Conservation (phyloP, 2,888 invertebrate species). For the Sphinx pinastri region DNA sequence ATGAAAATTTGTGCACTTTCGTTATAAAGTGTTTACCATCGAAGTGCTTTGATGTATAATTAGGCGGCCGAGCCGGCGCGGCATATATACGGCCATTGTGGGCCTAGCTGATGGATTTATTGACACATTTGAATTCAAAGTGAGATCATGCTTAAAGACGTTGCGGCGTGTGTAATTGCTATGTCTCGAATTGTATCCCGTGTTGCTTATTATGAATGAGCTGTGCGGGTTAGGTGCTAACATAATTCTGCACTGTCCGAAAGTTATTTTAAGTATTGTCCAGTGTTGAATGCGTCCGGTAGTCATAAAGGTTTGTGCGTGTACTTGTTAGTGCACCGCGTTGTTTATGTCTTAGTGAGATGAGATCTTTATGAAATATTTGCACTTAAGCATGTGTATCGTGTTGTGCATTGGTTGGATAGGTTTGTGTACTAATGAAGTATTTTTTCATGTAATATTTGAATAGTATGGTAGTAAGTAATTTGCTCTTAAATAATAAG, state of each 20-base stretch:
- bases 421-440: not conserved
- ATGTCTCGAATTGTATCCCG: constrained; percentile 17
- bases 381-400: not conserved
- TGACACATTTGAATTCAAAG: constrained; percentile 34
- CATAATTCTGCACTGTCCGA: constrained; percentile 21
- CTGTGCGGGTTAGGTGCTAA: constrained; percentile 8
- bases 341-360: constrained; percentile 9
- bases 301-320: constrained; percentile 8
- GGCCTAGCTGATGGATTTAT: constrained; percentile 71
- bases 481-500: not conserved
- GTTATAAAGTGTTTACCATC: constrained; percentile 72
- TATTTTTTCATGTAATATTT: not conserved
- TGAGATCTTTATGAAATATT: not conserved
- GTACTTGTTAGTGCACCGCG: constrained; percentile 9
- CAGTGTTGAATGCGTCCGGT: constrained; percentile 18
- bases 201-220: constrained; percentile 22
- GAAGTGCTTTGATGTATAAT: constrained; percentile 78
- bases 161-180: constrained; percentile 22
- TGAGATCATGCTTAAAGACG: constrained; percentile 11
- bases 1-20: constrained; percentile 75
- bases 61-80: constrained; percentile 53
- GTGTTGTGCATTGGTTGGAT: too few relatives aligned
- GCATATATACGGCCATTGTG: constrained; percentile 48
- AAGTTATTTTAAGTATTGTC: constrained; percentile 24
- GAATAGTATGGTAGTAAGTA: not conserved